Percentiles rank a stretch among this genome's conserved stretches.
These are phyloP conservation scores for Oreotrochilus melanogaster DNA, from an alignment of 2,113 vertebrate species.

Conservation along the genomic window DNA sequence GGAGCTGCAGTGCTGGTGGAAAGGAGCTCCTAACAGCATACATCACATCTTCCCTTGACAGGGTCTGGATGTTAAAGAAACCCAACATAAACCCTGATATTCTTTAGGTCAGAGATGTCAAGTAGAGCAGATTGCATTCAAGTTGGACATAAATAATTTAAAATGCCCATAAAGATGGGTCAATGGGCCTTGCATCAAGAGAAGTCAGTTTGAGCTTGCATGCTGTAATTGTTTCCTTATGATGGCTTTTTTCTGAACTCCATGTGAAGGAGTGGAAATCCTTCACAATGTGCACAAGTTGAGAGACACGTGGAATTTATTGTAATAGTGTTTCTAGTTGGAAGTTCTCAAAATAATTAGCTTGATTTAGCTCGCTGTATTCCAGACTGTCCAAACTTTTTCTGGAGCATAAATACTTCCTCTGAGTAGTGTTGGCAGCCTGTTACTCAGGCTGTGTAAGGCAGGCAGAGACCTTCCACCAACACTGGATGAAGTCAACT, in stretches of 20 bases:
- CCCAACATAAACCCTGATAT: slow-evolving; percentile 37
- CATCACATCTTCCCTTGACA: slow-evolving; percentile 24
- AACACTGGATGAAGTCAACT: slow-evolving; percentile 1
- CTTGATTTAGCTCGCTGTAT: slow-evolving; percentile 28
- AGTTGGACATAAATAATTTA: slow-evolving; percentile 62
- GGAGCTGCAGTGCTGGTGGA: neutral
- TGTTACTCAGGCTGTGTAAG: neutral
- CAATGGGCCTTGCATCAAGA: slow-evolving; percentile 3
- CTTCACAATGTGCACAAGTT: neutral
- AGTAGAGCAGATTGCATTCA: slow-evolving; percentile 55
- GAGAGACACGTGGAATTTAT: slow-evolving; percentile 41
- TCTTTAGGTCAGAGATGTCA: slow-evolving; percentile 54
- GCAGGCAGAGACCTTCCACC: slow-evolving; percentile 20
- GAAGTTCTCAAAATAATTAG: slow-evolving; percentile 57
- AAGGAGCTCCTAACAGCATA: neutral
- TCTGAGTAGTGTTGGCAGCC: neutral
- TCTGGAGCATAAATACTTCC: slow-evolving; percentile 28
- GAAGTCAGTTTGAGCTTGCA: neutral
- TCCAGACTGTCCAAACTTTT: slow-evolving; percentile 11
- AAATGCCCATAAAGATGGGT: slow-evolving; percentile 57
- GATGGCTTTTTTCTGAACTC: neutral
- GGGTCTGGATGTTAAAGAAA: slow-evolving; percentile 58
- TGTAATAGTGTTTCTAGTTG: slow-evolving; percentile 25
- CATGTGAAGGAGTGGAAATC: neutral
- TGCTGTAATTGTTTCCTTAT: slow-evolving; percentile 46